Conservation (phyloP, 1,140 invertebrate species). For the Dendroctonus valens region DNA sequence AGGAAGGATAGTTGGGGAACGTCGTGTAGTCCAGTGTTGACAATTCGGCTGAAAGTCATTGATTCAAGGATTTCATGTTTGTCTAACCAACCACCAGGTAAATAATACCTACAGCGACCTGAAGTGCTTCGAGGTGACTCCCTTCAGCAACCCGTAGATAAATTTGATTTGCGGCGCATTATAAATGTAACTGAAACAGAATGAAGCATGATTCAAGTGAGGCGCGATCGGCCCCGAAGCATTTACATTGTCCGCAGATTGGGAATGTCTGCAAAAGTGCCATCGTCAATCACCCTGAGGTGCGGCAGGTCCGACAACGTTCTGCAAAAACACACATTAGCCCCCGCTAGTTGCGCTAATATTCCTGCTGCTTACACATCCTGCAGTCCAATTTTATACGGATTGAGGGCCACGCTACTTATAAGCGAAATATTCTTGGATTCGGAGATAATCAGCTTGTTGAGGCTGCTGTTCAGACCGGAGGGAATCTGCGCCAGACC, state of each 20-base stretch:
- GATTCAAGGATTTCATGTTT: background rate
- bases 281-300: slow-evolving; percentile 51
- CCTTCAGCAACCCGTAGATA: slow-evolving; percentile 49
- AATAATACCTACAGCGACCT: slow-evolving; percentile 55
- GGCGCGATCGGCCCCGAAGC: background rate
- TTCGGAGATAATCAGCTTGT: slow-evolving; percentile 43
- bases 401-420: slow-evolving; percentile 40
- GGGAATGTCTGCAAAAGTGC: slow-evolving; percentile 51
- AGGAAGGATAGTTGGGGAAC: slow-evolving; percentile 55
- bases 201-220: slow-evolving; percentile 42
- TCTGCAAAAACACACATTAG: slow-evolving; percentile 43
- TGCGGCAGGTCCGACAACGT: slow-evolving; percentile 51
- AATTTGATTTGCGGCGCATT: slow-evolving; percentile 53
- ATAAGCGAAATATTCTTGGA: slow-evolving; percentile 42
- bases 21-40: slow-evolving; percentile 55
- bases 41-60: slow-evolving; percentile 53
- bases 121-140: slow-evolving; percentile 52
- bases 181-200: slow-evolving; percentile 54
- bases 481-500: slow-evolving; percentile 43
- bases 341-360: too few relatives aligned
- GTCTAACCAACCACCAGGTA: slow-evolving; percentile 9
- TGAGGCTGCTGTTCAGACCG: slow-evolving; percentile 41
- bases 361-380: slow-evolving; percentile 45
- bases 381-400: slow-evolving; percentile 41
- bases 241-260: slow-evolving; percentile 54